Conservation (phyloP, 2,888 invertebrate genomes). For the Marronus borbonicus region DNA sequence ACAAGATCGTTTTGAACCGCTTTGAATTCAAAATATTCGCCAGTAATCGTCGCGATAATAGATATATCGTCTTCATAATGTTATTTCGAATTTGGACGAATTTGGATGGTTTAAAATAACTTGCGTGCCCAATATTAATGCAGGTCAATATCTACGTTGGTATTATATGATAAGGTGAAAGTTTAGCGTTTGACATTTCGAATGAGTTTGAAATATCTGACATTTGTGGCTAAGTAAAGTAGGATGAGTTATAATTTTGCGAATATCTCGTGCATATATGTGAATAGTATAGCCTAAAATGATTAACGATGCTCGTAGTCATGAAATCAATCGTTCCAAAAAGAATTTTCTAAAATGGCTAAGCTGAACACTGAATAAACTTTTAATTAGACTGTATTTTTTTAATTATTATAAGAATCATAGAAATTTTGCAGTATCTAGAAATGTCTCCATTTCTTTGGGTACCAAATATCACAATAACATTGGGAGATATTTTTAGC, state of each 20-base stretch:
- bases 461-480: too few species aligned
- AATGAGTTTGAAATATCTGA: background rate
- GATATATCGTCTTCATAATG: background rate
- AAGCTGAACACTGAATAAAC: too few species aligned
- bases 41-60: background rate
- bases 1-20: constrained; percentile 1
- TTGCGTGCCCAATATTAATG: background rate
- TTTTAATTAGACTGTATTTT: too few species aligned
- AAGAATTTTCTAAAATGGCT: too few species aligned
- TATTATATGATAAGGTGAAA: background rate
- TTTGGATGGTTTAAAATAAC: background rate
- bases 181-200: constrained; percentile 10
- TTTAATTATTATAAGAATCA: too few species aligned
- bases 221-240: background rate
- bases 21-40: background rate
- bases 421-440: too few species aligned
- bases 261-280: background rate
- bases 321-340: too few species aligned
- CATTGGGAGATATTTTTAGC: too few species aligned
- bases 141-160: background rate
- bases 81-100: background rate
- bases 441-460: too few species aligned
- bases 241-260: background rate
- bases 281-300: too few species aligned
- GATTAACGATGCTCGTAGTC: too few species aligned